Percentiles rank a stretch among this genome's conserved stretches.
Conservation (phyloP, 2,888 invertebrate species). For the Megalurothrips usitatus region DNA sequence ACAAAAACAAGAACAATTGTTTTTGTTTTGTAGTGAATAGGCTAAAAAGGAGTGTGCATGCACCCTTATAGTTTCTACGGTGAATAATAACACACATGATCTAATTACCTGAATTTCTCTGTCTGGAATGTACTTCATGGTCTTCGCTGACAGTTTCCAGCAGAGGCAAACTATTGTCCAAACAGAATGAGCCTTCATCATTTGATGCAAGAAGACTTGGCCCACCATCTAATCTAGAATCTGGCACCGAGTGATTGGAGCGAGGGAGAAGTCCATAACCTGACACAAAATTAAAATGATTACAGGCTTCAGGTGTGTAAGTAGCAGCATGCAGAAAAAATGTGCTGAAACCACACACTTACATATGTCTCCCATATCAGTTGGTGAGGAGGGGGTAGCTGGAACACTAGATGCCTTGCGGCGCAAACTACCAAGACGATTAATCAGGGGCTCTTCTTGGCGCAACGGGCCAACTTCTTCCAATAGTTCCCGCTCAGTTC, state of each 20-base stretch:
- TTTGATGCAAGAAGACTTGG: conserved; percentile 45
- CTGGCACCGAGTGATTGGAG: conserved; percentile 73
- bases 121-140: conserved; percentile 48
- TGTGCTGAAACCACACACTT: conserved; percentile 38
- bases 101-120: conserved; percentile 45
- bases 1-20: too few relatives aligned
- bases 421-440: conserved; percentile 52
- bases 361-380: conserved; percentile 63
- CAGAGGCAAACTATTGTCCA: conserved; percentile 40
- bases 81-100: conserved; percentile 29
- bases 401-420: conserved; percentile 83
- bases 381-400: conserved; percentile 79
- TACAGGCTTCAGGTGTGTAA: too few relatives aligned
- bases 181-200: conserved; percentile 34
- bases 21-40: too few relatives aligned
- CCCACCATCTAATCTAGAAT: conserved; percentile 40
- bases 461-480: conserved; percentile 64
- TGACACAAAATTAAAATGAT: conserved; percentile 42
- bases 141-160: conserved; percentile 69
- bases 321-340: too few relatives aligned
- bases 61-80: background rate
- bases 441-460: conserved; percentile 52
- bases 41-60: too few relatives aligned
- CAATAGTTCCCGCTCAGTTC: conserved; percentile 86
- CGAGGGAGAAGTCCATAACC: conserved; percentile 82